Evolutionary conservation across 1,140 invertebrate species (phyloP).

Genomic region (Lerema accius): DNA sequence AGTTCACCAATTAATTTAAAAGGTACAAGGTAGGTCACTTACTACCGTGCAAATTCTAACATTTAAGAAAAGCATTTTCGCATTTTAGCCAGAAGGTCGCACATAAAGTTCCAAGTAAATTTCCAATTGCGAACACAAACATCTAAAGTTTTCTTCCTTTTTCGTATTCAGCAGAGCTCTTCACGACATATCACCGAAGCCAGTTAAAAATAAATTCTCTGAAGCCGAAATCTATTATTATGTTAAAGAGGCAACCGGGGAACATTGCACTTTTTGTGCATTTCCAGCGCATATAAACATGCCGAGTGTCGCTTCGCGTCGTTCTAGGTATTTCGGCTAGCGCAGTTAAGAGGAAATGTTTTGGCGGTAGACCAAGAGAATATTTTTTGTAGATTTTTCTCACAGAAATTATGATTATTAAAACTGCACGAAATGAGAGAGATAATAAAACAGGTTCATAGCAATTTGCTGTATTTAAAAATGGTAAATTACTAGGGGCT

Average conservation of each 20-base stretch:
- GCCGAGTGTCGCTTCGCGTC: conserved; percentile 55
- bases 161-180: conserved; percentile 36
- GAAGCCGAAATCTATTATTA: conserved; percentile 72
- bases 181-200: conserved; percentile 38
- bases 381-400: neutral
- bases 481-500: no score
- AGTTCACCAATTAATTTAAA: no score
- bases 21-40: no score
- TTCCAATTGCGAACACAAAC: conserved; percentile 5
- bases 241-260: conserved; percentile 64
- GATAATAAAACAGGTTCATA: no score
- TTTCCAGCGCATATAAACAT: conserved; percentile 62
- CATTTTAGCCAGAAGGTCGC: neutral
- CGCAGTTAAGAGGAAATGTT: conserved; percentile 36
- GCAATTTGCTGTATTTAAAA: no score
- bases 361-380: conserved; percentile 24
- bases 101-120: neutral
- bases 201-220: conserved; percentile 65
- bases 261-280: conserved; percentile 67
- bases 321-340: conserved; percentile 37
- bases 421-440: no score
- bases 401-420: no score
- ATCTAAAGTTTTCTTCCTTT: neutral
- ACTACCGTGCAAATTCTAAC: no score
- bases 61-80: no score